Conservation (phyloP, 2,797 vertebrate genomes). For the Pangasius mekongensis region DNA sequence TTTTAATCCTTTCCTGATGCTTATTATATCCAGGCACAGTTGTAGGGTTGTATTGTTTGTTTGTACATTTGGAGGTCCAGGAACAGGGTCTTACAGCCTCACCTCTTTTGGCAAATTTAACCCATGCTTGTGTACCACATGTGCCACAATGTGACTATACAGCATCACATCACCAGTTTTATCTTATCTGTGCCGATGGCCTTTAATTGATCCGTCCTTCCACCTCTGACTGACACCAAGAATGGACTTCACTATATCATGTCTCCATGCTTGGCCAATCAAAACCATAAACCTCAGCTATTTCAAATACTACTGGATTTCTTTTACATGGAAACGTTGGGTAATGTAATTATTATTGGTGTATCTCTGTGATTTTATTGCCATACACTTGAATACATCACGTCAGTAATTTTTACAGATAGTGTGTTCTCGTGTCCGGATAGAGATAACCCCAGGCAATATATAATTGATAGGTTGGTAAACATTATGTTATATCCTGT, state of each 20-base stretch:
- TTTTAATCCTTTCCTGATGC: background rate
- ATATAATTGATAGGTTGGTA: background rate
- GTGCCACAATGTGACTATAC: background rate
- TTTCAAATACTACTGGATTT: background rate
- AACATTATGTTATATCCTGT: background rate
- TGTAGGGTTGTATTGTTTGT: background rate
- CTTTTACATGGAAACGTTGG: background rate
- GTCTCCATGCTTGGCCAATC: background rate
- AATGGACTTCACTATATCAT: background rate
- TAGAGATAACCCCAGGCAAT: background rate
- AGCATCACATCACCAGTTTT: background rate
- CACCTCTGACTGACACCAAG: background rate
- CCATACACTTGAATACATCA: background rate
- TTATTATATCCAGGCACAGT: background rate
- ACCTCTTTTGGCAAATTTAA: background rate
- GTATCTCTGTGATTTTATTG: background rate
- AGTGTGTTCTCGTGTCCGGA: background rate
- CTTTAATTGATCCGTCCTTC: background rate
- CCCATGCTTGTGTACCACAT: background rate
- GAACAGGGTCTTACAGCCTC: background rate
- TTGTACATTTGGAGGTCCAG: background rate
- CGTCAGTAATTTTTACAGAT: background rate
- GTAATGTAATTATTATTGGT: background rate
- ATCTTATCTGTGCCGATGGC: background rate
- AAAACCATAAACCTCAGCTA: background rate